Evolutionary conservation across 2,113 vertebrate species (phyloP), one percentile per base, ranked within the genome.

Genomic region (Eurypyga helias): DNA sequence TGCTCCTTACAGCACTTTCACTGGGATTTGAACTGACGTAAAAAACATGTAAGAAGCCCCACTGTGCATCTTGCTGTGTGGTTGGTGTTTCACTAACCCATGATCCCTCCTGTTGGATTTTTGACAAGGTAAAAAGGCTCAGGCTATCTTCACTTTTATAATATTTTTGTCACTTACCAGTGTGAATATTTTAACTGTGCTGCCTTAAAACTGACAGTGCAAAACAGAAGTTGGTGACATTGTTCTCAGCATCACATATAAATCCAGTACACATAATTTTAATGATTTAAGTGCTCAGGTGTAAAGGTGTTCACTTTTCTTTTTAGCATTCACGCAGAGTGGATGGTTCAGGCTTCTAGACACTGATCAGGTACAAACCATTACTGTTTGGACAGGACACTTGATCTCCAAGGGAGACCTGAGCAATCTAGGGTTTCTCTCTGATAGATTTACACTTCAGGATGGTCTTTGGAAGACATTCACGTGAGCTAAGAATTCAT

Each of bases 121-220:
- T 70, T 33, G 52, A 25, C 34, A 54, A 34, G 51, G 46, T 31
- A 57, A 92, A 57, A 92, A 92, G 17, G 9, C 26, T 80, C 49
- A 75, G 52, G 5, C 69, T 65, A 18, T 46, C 25, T 67, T 41
- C 72, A 9, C 26, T 71, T 55, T 13, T 45, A 34, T 70, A 38
- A 45, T 65, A 38, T 70, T 75, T 84, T 52, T 51, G 90, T 83
- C 61, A 77, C 73, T 92, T 91, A 33, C 52, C 64, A 69, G 46
- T 29, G 25, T 13, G 23, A 85, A 46, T 43, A 86, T 67, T 83
- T 87, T 96, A 96, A 95, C 95, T 96, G 96, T 78, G 86, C 87
- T 43, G 88, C 83, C 79, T 89, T 95, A 45, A 64, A 95, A 94
- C 58, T 89, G 76, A 57, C 52, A 89, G 79, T 85, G 38, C 24